Base-by-base conservation (phyloP, 2,113 vertebrate genomes). In the Dromaius novaehollandiae region DNA sequence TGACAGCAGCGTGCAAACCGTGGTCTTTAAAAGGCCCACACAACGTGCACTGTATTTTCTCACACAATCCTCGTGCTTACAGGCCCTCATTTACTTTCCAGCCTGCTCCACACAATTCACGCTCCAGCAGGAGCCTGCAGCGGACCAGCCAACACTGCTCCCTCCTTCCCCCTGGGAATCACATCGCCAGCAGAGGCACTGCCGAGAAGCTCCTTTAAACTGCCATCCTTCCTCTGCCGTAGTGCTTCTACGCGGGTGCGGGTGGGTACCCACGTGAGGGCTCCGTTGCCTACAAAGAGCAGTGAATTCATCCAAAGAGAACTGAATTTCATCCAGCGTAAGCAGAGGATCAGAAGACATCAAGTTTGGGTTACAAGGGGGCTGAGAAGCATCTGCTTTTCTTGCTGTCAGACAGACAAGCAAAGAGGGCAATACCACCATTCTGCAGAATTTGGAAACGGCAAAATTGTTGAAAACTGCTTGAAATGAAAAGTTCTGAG, bases 71-170 rank as follows among this genome's bases (percentile, higher is more conserved):
- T 30, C 56, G 7, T 3, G 22, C 40, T 20, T 10, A 38, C 0
- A 8, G 51, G 79, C 56, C 32, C 24, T 30, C 34, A 14, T 7
- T 30, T 1, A 28, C 36, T 2, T 65, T 56, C 51, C 36, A 73
- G 24, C 13, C 63, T 77, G 44, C 38, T 34, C 22, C 40, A 22
- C 2, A 1, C 0, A 2, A 48, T 12, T 14, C 1, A 8, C 1
- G 13, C 26, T 48, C 51, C 48, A n/a, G 44, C 28, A 65, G 55
- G 18, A 84, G 60, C 30, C 18, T 40, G 32, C 28, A n/a, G 61
- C 16, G 15, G 22, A 25, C 25, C n/a, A 25, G 40, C 11, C n/a
- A 60, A 44, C 40, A 22, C 16, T 0, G 3, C 42, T 75, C 56
- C 34, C 21, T 69, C 61, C 66, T n/a, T 7, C 40, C 12, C 30